A percentile compares a stretch with the other conserved stretches of the same genome.
These are phyloP conservation scores for Oithona nana DNA, from an alignment of 2,888 invertebrate genomes.

Conservation along the genomic window DNA sequence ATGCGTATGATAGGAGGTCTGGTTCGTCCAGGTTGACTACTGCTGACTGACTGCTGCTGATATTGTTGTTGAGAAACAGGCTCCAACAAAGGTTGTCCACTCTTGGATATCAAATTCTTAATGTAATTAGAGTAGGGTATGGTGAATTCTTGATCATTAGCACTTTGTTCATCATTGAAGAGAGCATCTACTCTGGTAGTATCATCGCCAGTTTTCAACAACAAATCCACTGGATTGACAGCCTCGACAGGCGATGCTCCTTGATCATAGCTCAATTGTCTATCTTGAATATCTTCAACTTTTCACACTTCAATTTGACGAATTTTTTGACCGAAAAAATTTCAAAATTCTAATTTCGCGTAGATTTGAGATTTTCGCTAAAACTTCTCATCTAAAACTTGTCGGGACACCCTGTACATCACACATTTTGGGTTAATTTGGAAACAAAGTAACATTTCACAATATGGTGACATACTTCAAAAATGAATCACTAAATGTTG, in stretches of 20 bases:
- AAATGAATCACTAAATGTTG: no score
- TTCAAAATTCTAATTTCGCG: no score
- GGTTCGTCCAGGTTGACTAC: neutral
- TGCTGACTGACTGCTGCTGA: neutral
- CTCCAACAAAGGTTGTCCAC: neutral
- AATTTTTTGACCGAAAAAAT: no score
- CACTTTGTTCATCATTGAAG: neutral
- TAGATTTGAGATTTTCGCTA: no score
- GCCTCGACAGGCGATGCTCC: neutral
- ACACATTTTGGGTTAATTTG: no score
- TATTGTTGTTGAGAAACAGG: neutral
- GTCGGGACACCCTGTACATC: no score
- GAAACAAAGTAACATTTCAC: no score
- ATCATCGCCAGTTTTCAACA: neutral
- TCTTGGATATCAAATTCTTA: neutral
- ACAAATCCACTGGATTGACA: neutral
- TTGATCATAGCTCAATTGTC: neutral
- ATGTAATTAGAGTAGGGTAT: neutral
- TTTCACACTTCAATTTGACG: no score
- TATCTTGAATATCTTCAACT: no score
- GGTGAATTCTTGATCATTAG: neutral
- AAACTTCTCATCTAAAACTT: no score
- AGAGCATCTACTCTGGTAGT: no score
- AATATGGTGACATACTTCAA: no score
- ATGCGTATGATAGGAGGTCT: neutral